phyloP scores from a whole-genome alignment of 2,797 vertebrate genomes.

The Myoxocephalus aenaeus region DNA sequence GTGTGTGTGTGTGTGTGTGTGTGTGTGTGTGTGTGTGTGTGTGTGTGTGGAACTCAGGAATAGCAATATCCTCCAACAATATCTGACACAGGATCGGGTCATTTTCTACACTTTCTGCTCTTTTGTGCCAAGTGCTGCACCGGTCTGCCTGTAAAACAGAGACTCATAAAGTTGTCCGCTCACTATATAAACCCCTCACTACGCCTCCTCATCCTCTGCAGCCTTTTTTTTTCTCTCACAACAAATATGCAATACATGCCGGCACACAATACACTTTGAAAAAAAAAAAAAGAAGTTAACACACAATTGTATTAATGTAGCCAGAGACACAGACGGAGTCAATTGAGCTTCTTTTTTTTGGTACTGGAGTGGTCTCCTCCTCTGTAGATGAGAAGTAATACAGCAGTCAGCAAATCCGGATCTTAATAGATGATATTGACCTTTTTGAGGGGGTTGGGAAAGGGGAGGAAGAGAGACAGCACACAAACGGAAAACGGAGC shows the following conservation, averaged over 20 bases:
- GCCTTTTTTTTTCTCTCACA: too few species aligned
- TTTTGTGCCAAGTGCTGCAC: constrained; percentile 15
- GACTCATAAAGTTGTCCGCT: constrained; percentile 9
- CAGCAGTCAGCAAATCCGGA: constrained; percentile 83
- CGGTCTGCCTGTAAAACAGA: constrained; percentile 17
- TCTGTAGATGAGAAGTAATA: constrained; percentile 81
- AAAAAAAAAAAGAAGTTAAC: too few species aligned
- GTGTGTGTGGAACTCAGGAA: constrained; percentile 14
- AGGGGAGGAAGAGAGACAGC: constrained; percentile 21
- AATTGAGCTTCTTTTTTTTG: constrained; percentile 77
- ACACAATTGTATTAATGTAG: constrained; percentile 67
- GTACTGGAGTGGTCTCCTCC: constrained; percentile 80
- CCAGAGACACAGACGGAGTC: constrained; percentile 74
- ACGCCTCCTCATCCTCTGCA: too few species aligned
- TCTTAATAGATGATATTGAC: constrained; percentile 85
- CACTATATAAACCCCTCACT: constrained; percentile 14
- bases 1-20: too few species aligned
- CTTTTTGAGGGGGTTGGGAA: constrained; percentile 70
- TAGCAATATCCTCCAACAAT: constrained; percentile 42
- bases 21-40: too few species aligned
- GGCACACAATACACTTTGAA: too few species aligned
- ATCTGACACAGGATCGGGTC: constrained; percentile 45
- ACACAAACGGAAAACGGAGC: neutral
- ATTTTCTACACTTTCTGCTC: constrained; percentile 31
- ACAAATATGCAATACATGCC: too few species aligned